These are phyloP conservation scores for Ochotona princeps DNA, from an alignment of 2,113 vertebrate genomes.

Conservation along the genomic window DNA sequence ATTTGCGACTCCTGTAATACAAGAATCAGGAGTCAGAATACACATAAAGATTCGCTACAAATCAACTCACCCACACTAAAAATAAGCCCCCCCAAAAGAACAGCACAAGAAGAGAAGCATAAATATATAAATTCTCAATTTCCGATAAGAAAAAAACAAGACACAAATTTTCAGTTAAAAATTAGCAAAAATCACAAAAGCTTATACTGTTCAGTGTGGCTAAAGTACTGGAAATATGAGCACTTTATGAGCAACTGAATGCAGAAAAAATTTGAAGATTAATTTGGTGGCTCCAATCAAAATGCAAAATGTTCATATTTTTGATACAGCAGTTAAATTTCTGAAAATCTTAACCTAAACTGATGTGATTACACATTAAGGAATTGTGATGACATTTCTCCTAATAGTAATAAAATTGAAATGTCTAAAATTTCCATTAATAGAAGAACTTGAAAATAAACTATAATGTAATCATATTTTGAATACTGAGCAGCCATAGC, in stretches of 20 bases:
- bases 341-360: neutral
- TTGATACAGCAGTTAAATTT: neutral
- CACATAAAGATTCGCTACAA: neutral
- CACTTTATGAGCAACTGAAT: neutral
- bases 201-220: neutral
- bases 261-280: neutral
- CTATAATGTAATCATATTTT: neutral
- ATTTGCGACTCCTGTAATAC: neutral
- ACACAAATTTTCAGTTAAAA: neutral
- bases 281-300: slow-evolving; percentile 29
- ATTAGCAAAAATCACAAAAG: neutral
- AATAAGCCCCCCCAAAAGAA: neutral
- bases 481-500: neutral
- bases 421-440: neutral
- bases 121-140: neutral
- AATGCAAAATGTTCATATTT: neutral
- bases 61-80: neutral
- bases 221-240: neutral
- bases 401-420: slow-evolving; percentile 3
- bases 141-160: neutral
- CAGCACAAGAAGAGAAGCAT: neutral
- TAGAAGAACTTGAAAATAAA: neutral
- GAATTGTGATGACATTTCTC: neutral
- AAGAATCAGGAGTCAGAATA: neutral
- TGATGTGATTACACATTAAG: neutral